Conservation (phyloP, 2,797 vertebrate species). For the Betta splendens region DNA sequence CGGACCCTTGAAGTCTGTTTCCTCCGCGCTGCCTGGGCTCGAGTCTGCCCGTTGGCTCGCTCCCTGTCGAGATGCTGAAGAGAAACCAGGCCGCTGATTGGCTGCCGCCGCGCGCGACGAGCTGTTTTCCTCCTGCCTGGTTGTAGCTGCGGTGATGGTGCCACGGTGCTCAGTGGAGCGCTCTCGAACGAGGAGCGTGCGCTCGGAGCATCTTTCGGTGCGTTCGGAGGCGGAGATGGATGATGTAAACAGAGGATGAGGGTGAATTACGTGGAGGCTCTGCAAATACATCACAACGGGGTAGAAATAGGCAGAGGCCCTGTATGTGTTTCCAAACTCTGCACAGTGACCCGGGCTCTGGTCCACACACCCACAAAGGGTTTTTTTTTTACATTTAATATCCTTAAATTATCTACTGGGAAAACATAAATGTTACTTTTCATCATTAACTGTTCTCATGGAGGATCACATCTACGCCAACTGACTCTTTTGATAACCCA, state of each 20-base stretch:
- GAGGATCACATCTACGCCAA: background rate
- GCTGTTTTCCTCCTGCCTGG: conserved; percentile 36
- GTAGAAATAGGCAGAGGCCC: background rate
- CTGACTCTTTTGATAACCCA: conserved; percentile 32
- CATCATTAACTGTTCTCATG: background rate
- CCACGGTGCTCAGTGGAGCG: conserved; percentile 10
- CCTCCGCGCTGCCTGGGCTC: conserved; percentile 54
- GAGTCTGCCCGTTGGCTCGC: conserved; percentile 33
- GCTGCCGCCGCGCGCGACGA: conserved; percentile 48
- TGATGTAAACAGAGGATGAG: conserved; percentile 17
- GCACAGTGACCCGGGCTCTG: conserved; percentile 12
- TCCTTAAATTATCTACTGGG: background rate
- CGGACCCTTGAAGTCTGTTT: conserved; percentile 29
- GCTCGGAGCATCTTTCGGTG: conserved; percentile 19
- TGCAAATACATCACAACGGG: conserved; percentile 6
- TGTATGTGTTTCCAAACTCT: background rate
- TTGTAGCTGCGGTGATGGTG: conserved; percentile 28
- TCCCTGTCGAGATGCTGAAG: conserved; percentile 68
- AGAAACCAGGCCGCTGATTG: conserved; percentile 77
- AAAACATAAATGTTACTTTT: background rate
- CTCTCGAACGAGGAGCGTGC: conserved; percentile 14
- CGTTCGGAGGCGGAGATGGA: background rate
- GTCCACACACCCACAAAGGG: too few relatives aligned
- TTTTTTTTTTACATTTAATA: background rate
- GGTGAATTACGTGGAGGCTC: background rate